phyloP scores from a whole-genome alignment of 2,888 invertebrate species.

The Myopa tessellatipennis region DNA sequence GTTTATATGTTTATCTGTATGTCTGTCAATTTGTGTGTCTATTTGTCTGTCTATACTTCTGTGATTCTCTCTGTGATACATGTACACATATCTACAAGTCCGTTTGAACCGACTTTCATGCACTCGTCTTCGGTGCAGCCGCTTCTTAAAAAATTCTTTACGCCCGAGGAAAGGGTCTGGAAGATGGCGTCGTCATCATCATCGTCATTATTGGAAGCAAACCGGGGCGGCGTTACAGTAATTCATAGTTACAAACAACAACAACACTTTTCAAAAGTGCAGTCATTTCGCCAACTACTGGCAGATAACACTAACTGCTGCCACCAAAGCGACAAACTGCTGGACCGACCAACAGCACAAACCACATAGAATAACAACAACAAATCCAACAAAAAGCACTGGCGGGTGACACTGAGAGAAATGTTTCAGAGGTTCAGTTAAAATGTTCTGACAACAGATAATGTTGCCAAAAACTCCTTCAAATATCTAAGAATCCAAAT shows the following conservation, averaged over 20 bases:
- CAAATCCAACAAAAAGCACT: too few species aligned
- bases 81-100: too few species aligned
- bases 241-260: slow-evolving; percentile 18
- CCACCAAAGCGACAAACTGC: background rate
- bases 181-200: background rate
- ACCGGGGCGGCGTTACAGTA: slow-evolving; percentile 16
- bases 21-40: too few species aligned
- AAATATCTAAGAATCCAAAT: background rate
- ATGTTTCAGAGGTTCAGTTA: background rate
- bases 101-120: too few species aligned
- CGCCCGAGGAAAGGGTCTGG: background rate
- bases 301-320: slow-evolving; percentile 30
- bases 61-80: background rate
- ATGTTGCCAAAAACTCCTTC: too few species aligned
- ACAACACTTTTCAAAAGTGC: slow-evolving; percentile 26
- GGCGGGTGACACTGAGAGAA: background rate
- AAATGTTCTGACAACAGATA: too few species aligned
- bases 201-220: background rate
- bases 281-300: slow-evolving; percentile 32
- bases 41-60: background rate
- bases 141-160: background rate
- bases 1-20: too few species aligned
- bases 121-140: too few species aligned
- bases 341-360: background rate
- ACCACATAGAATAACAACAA: background rate